Conservation (phyloP, 2,888 invertebrate species). For the Drosophila aldrichi region DNA sequence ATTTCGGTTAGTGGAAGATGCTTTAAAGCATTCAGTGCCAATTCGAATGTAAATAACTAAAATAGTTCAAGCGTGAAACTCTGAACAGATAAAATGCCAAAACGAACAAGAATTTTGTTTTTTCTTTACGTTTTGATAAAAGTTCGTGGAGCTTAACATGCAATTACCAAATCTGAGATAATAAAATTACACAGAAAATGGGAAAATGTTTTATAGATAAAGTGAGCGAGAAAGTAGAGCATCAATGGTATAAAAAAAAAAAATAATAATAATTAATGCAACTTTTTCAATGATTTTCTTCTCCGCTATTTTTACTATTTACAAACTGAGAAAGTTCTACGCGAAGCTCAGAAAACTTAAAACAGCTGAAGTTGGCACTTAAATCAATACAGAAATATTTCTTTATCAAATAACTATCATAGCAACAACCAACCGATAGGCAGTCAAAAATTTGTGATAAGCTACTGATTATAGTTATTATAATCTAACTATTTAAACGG, state of each 20-base stretch:
- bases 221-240: background rate
- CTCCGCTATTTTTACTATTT: background rate
- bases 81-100: slow-evolving; percentile 43
- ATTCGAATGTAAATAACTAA: slow-evolving; percentile 52
- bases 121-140: slow-evolving; percentile 25
- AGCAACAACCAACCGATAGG: background rate
- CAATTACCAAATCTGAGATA: background rate
- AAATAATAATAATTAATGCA: background rate
- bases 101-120: slow-evolving; percentile 10
- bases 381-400: background rate
- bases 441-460: background rate
- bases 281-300: background rate
- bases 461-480: background rate
- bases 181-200: slow-evolving; percentile 9
- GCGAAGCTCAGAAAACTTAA: background rate
- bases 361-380: background rate
- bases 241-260: background rate
- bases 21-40: slow-evolving; percentile 45
- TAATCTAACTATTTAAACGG: background rate
- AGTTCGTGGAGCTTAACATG: slow-evolving; percentile 13
- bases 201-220: slow-evolving; percentile 3
- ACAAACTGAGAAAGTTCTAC: background rate
- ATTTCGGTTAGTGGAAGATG: slow-evolving; percentile 12
- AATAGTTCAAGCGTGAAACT: slow-evolving; percentile 42
- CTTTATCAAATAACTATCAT: background rate